These are phyloP conservation scores for Gryllus longicercus DNA, from an alignment of 2,888 invertebrate species.

Conservation along the genomic window DNA sequence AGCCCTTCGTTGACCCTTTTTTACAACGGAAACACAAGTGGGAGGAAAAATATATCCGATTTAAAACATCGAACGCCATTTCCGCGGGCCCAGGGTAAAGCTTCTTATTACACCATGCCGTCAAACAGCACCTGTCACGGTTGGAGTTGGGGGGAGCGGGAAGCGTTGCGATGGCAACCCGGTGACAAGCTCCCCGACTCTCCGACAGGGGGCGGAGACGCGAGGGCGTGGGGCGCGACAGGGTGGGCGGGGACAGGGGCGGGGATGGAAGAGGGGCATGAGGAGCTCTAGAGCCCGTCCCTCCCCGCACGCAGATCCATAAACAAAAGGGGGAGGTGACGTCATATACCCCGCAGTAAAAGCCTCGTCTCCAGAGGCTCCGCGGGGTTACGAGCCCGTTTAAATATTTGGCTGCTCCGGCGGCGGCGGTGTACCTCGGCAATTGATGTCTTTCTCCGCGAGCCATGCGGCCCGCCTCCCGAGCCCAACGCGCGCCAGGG, in stretches of 20 bases:
- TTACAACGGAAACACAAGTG: background rate
- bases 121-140: background rate
- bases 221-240: no score
- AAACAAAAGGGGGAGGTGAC: conserved; percentile 11
- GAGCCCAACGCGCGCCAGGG: background rate
- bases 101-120: background rate
- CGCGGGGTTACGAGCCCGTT: background rate
- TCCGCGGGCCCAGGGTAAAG: background rate
- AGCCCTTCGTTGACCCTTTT: no score
- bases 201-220: background rate
- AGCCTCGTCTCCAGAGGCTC: background rate
- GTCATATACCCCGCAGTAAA: background rate
- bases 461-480: background rate
- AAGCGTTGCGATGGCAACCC: background rate
- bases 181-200: background rate
- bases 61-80: conserved; percentile 1
- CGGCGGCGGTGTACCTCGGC: background rate
- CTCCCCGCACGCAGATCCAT: conserved; percentile 9
- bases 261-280: no score
- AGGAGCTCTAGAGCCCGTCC: background rate
- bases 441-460: conserved; percentile 3
- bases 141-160: no score
- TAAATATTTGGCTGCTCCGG: conserved; percentile 2
- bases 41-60: background rate
- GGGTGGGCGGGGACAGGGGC: no score